A percentile compares a stretch with the other conserved stretches of the same genome.
These are phyloP conservation scores for Chromobotia macracanthus DNA, from an alignment of 2,797 vertebrate species.

Conservation along the genomic window DNA sequence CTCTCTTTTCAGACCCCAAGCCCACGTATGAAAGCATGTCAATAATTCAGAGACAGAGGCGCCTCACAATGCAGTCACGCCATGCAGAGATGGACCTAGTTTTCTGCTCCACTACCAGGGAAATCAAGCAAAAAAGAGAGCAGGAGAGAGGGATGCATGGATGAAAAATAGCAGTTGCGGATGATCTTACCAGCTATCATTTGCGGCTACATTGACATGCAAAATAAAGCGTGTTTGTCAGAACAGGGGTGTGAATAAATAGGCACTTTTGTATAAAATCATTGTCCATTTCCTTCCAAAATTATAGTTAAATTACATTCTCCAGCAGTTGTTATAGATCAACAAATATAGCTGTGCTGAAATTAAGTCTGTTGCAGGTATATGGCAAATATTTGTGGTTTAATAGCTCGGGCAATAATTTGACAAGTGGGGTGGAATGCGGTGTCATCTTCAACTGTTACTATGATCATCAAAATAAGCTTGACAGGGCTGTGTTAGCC, in stretches of 20 bases:
- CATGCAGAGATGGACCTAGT: constrained; percentile 67
- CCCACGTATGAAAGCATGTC: constrained; percentile 80
- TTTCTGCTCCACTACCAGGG: constrained; percentile 67
- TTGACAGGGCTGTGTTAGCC: constrained; percentile 4
- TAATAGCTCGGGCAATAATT: constrained; percentile 50
- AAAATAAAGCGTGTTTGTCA: constrained; percentile 58
- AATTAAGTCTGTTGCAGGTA: constrained; percentile 30
- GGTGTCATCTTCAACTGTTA: constrained; percentile 64
- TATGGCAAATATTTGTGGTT: constrained; percentile 62
- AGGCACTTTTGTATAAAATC: constrained; percentile 27
- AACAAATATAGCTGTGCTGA: constrained; percentile 15
- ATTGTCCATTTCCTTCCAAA: constrained; percentile 23
- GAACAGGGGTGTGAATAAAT: constrained; percentile 55
- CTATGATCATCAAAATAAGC: constrained; percentile 57
- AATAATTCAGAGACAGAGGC: constrained; percentile 78
- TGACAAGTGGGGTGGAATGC: constrained; percentile 66
- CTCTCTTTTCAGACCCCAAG: constrained; percentile 83
- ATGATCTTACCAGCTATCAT: constrained; percentile 62
- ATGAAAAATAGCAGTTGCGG: constrained; percentile 50
- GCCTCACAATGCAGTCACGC: constrained; percentile 71
- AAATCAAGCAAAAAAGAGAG: constrained; percentile 61
- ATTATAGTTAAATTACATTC: neutral
- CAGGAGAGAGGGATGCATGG: constrained; percentile 50
- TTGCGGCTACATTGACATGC: constrained; percentile 60
- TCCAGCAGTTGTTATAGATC: constrained; percentile 2